Evolutionary conservation across 2,888 invertebrate genomes (phyloP).

Genomic region (Papilio elwesi): DNA sequence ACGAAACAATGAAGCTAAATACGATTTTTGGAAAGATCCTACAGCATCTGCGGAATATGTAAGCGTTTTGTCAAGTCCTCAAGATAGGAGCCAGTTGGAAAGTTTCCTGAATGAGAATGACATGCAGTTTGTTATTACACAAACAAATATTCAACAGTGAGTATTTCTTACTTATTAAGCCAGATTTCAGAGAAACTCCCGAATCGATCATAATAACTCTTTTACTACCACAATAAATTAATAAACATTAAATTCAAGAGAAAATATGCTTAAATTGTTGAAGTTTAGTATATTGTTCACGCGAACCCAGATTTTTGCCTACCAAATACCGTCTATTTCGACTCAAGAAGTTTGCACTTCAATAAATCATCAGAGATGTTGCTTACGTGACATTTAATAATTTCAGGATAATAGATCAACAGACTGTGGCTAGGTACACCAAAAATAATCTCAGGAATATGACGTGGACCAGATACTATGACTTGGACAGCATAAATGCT

Average conservation of each 20-base stretch:
- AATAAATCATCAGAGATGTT: too few species aligned
- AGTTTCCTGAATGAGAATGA: slow-evolving; percentile 58
- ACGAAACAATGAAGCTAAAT: slow-evolving; percentile 66
- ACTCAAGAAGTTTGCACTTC: too few species aligned
- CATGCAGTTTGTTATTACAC: slow-evolving; percentile 70
- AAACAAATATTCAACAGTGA: slow-evolving; percentile 81
- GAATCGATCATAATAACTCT: too few species aligned
- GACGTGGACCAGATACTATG: slow-evolving; percentile 85
- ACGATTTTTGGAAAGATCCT: slow-evolving; percentile 76
- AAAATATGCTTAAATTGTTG: too few species aligned
- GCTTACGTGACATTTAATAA: neutral
- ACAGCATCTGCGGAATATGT: slow-evolving; percentile 61
- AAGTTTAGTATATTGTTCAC: too few species aligned
- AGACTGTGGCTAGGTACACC: slow-evolving; percentile 62
- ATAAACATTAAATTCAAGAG: too few species aligned
- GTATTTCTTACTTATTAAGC: slow-evolving; percentile 48
- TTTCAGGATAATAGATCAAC: slow-evolving; percentile 79
- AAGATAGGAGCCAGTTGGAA: slow-evolving; percentile 63
- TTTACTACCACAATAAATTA: too few species aligned
- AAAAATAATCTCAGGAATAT: slow-evolving; percentile 63
- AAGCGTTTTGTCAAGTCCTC: slow-evolving; percentile 73
- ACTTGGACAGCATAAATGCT: slow-evolving; percentile 82
- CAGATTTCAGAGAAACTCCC: too few species aligned
- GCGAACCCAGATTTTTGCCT: too few species aligned
- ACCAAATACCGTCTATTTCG: too few species aligned